Evolutionary conservation across 2,797 vertebrate genomes (phyloP), one percentile per base, ranked within the genome.

Genomic region (Hylomyscus alleni): DNA sequence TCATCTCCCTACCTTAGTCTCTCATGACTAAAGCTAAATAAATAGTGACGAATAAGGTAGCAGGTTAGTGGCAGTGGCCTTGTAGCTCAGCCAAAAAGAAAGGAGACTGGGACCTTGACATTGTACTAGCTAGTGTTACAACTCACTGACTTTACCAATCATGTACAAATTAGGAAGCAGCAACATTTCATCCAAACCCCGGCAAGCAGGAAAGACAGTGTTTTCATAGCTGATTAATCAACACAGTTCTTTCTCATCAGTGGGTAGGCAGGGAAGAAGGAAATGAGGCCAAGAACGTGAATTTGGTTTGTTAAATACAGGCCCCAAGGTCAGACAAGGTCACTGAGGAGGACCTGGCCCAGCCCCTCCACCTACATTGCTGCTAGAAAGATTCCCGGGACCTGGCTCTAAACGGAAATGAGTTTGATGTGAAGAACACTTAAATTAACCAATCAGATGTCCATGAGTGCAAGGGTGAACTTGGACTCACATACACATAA

Each of bases 131-230:
- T 47, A 86, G 2, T 31, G 54, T 82, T 86, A 93, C 73, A 95
- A 90, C 73, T 47, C 93, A 94, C 54, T 80, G 76, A 95, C 96
- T 67, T 83, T 73, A 95, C 17, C 56, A 94, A 81, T n/a, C 91
- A 86, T 60, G 85, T 87, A 65, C 84, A 95, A 78, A 90, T 72
- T 65, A 93, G 95, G 82, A 92, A 92, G 84, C 65, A 91, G 88
- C 87, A 93, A 73, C 81, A 95, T 67, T 95, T 82, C 73, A 89
- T 72, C 73, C 89, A 40, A 85, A 87, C 75, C 86, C 91, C 10
- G 75, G 69, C 13, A 72, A 44, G 8, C 47, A 67, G 86, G 92
- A 91, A 91, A 86, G 54, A 76, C 65, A 80, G 60, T 72, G 58
- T 82, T 95, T 94, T 90, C 86, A 75, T 67, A 72, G 83, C 44